Base-by-base conservation (phyloP, 2,113 vertebrate genomes). In the Cisticola juncidis region DNA sequence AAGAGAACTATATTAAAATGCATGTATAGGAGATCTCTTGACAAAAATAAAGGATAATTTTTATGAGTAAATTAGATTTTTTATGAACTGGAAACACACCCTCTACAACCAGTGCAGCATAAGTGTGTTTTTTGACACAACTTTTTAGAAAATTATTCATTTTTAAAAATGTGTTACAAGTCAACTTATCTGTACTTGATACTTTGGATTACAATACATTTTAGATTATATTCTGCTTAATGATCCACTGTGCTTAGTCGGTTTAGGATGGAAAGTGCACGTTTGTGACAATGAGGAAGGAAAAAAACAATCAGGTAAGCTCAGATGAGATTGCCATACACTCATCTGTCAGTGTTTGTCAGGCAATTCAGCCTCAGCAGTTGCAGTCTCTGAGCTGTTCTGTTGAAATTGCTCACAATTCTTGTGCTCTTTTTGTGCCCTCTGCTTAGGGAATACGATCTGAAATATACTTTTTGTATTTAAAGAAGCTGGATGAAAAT, bases 221-320 rank as follows among this genome's bases (percentile, higher is more conserved):
- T 58, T 60, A 20, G 9, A 57, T 4, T 1, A 22, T 57, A 53
- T 31, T 29, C 29, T 82, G 13, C 7, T 69, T 77, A 72, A 71
- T 35, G 22, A 2, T 91, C 11, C 53, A 18, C 14, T 61, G 22
- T 53, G 19, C 4, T 53, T 38, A 28, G 15, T 51, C 1, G 0
- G 18, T 94, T 87, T 70, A 70, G 22, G 10, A 65, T 12, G 73
- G 54, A 65, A 81, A 56, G 9, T 19, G 9, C 29, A 31, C 28
- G 12, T 65, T 53, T 57, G 14, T 33, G 45, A 40, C 31, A 44
- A 53, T 0, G 0, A 61, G 0, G 4, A 79, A 69, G 20, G 65
- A 78, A 84, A 68, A 68, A 12, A 61, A 40, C 2, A 4, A 64
- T 20, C 21, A 56, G 11, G 22, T 58, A 15, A 83, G 10, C 23